Evolutionary conservation across 2,797 vertebrate species (phyloP).

Genomic region (Sitta carolinensis): DNA sequence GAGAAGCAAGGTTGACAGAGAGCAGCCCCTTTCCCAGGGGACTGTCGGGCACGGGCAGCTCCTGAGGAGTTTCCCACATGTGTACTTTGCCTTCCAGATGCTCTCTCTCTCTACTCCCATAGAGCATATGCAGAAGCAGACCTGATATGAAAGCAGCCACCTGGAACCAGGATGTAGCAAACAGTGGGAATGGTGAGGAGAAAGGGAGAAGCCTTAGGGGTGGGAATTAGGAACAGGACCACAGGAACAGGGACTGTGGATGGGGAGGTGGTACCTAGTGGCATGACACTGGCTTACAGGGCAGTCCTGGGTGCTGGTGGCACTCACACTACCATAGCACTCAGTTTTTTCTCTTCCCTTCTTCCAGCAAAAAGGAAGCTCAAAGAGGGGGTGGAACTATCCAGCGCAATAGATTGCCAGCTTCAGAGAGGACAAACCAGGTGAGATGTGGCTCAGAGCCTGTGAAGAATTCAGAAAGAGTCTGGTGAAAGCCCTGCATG

Average conservation of each 20-base stretch:
- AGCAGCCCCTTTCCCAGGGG: background rate
- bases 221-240: slow-evolving; percentile 34
- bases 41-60: background rate
- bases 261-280: background rate
- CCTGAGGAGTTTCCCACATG: background rate
- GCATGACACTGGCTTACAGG: background rate
- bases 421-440: background rate
- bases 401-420: background rate
- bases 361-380: slow-evolving; percentile 66
- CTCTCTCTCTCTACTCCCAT: slow-evolving; percentile 21
- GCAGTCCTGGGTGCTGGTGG: background rate
- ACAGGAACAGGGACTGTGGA: background rate
- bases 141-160: slow-evolving; percentile 43
- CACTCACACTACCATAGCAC: background rate
- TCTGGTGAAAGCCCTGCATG: background rate
- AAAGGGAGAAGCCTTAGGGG: slow-evolving; percentile 31
- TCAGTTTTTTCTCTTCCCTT: background rate
- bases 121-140: slow-evolving; percentile 37
- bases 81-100: slow-evolving; percentile 52
- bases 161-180: slow-evolving; percentile 35
- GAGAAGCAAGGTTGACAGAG: background rate
- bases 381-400: slow-evolving; percentile 42
- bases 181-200: slow-evolving; percentile 62
- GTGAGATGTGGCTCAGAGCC: background rate
- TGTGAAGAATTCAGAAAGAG: background rate